Evolutionary conservation across 2,888 invertebrate genomes (phyloP), one percentile per base, ranked within the genome.

Genomic region (Lithophane socia): DNA sequence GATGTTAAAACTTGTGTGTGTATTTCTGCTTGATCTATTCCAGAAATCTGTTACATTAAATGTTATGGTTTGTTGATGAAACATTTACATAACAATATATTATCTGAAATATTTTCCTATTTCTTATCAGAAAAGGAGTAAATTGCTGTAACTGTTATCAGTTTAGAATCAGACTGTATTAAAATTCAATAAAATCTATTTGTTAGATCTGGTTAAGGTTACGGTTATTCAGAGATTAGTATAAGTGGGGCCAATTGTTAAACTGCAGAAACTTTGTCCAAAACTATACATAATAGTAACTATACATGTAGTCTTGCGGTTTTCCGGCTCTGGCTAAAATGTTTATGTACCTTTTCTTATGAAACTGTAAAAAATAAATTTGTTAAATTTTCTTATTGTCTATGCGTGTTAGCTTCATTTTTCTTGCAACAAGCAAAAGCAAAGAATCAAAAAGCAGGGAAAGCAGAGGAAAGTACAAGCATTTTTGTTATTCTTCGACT

Each of bases 61-160:
- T 9, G 8, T n/a, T 49, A 75, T 75, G 49, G 60, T 75, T 58
- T 76, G 8, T 44, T 56, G 37, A 21, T 63, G 29, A n/a, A 24
- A 64, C 21, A 24, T 16, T 24, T 5, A 29, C 8, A 0, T 16
- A 21, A 2, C 16, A 68, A 8, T 13, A 7, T 24, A 67, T 5
- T 24, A 44, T 24, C 24, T 44, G 24, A 71, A 29, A 70, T 58
- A n/a, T 42, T 58, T 49, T 52, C 1, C 2, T 54, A 12, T 49
- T 52, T 58, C 24, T 60, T 75, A 69, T 54, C 58, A n/a, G 10
- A 29, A 61, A 42, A 10, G n/a, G 42, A 42, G 13, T 69, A 69
- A 76, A 69, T 80, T 42, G n/a, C 69, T 16, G 18, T 54, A 49
- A 49, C 77, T 66, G 21, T 60, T 69, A 82, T 75, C 82, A 60